Percentiles rank a stretch among this genome's conserved stretches.
Evolutionary conservation across 2,797 vertebrate genomes (phyloP).

Genomic region (Mormyrus hasselquistii): DNA sequence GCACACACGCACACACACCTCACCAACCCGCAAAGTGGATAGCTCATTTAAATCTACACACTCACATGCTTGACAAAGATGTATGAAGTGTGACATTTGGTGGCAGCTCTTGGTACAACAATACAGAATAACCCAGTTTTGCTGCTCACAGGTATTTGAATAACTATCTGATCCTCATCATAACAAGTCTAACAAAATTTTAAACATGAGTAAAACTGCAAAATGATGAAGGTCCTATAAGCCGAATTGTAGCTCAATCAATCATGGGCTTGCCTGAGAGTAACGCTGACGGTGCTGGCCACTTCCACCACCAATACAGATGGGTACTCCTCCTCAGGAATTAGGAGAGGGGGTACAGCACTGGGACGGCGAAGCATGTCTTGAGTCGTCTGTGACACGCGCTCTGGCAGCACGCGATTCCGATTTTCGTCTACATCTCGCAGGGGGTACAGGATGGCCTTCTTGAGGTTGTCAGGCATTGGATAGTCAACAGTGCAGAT

Average conservation of each 20-base stretch:
- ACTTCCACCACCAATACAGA: constrained; percentile 80
- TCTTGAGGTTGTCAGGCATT: constrained; percentile 64
- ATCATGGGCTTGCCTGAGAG: constrained; percentile 69
- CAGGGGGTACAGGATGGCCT: constrained; percentile 84
- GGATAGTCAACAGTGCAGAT: constrained; percentile 74
- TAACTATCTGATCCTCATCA: neutral
- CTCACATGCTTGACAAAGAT: neutral
- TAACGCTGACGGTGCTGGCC: constrained; percentile 68
- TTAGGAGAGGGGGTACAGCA: constrained; percentile 60
- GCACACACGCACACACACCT: neutral
- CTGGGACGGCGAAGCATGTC: constrained; percentile 35
- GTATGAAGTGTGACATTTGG: neutral
- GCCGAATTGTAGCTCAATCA: neutral
- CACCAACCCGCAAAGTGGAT: neutral
- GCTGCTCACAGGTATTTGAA: neutral
- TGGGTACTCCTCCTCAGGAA: constrained; percentile 69
- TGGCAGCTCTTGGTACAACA: neutral
- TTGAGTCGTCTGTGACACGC: constrained; percentile 35
- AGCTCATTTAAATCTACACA: neutral
- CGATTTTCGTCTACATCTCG: constrained; percentile 59
- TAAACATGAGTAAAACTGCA: neutral
- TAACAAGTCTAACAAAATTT: neutral
- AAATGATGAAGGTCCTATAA: neutral
- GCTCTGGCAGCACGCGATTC: constrained; percentile 41
- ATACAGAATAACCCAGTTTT: neutral